Conservation (phyloP, 2,113 vertebrate genomes). For the Cyanocitta stelleri region DNA sequence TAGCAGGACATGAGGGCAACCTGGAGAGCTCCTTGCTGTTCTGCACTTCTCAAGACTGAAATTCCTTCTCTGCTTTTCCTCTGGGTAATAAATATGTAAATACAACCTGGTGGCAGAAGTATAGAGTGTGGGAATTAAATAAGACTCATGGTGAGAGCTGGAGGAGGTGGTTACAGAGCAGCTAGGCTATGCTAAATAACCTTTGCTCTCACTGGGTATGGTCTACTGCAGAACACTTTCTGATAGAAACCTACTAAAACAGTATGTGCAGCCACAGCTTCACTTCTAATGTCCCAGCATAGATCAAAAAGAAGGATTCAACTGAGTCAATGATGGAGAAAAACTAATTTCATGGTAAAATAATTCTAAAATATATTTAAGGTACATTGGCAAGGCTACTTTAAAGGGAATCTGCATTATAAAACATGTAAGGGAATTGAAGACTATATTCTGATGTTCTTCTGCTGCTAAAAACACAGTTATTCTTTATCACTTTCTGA, state of each 20-base stretch:
- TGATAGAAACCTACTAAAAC: constrained; percentile 59
- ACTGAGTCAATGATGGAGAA: constrained; percentile 78
- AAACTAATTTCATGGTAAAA: constrained; percentile 87
- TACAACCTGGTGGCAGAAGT: background rate
- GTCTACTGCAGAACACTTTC: constrained; percentile 32
- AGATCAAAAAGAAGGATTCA: constrained; percentile 76
- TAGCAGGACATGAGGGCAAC: background rate
- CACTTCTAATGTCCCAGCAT: constrained; percentile 74
- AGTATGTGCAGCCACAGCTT: constrained; percentile 50
- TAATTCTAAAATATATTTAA: constrained; percentile 83
- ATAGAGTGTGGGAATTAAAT: background rate
- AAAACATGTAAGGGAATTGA: constrained; percentile 67
- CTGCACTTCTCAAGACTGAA: background rate
- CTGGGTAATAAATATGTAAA: constrained; percentile 40
- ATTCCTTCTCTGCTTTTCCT: background rate
- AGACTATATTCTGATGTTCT: constrained; percentile 67
- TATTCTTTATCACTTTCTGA: constrained; percentile 59
- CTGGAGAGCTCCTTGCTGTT: background rate
- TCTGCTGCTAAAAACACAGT: constrained; percentile 66
- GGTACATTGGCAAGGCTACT: constrained; percentile 72
- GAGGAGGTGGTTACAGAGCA: background rate
- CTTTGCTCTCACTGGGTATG: background rate
- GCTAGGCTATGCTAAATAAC: background rate
- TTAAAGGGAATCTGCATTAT: constrained; percentile 76
- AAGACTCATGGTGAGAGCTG: background rate